Base-by-base conservation (phyloP, 2,888 invertebrate genomes). In the Chymomyza procnemis region DNA sequence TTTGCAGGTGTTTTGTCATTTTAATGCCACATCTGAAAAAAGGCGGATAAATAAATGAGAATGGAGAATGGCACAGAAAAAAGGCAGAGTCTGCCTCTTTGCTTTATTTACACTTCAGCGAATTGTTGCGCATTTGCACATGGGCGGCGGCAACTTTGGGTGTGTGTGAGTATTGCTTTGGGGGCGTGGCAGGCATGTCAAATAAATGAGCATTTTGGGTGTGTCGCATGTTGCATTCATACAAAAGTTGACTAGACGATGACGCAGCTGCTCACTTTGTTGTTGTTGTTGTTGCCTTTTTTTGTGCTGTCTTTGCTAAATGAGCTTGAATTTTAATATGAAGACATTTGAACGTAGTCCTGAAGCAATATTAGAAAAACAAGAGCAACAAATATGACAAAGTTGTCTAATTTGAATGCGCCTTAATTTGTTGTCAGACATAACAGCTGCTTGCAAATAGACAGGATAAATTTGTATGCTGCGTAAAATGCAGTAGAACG, bases 1-100 rank as follows among this genome's bases (percentile, higher is more conserved):
- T 9, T 41, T 74, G 85, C 82, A 82, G 84, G 82, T 84, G 80
- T 85, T 82, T 80, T 84, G 85, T 84, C 79, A 85, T 82, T 84
- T 85, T 76, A 76, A 68, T 74, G 77, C 73, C 74, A 61, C 73
- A 47, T 48, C 50, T 63, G 19, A 22, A 55, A 57, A 34, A 50
- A 61, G 22, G 22, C 26, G 9, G 30, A 61, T 41, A 41, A 41
- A 41, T 41, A 48, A 61, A 61, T 50, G 48, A 50, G 58, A 57
- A 41, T 63, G 55, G 50, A 66, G 19, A 60, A 46, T 6, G 6
- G 26, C 14, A 21, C 21, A 26, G 8, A 26, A 41, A 41, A 41
- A 41, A 12, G 12, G 34, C 34, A 41, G 12, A 41, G 16, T 41
- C 30, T 41, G 12, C 21, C 52, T 58, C 14, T 57, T 56, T 74